Evolutionary conservation across 2,797 vertebrate species (phyloP).

Genomic region (Pelochelys cantorii): DNA sequence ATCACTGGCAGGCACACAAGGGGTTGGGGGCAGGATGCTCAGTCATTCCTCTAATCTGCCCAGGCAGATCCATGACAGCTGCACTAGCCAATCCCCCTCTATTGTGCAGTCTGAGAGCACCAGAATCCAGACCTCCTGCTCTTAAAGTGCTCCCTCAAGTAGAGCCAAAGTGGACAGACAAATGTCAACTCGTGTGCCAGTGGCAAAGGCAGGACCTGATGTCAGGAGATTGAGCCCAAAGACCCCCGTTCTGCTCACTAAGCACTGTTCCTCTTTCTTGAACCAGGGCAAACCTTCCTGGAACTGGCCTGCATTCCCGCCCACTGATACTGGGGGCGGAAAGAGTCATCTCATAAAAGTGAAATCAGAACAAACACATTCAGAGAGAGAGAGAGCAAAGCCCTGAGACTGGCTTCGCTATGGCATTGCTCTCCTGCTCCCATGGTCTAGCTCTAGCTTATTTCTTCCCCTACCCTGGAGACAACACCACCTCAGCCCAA

Average conservation of each 20-base stretch:
- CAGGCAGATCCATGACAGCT: neutral
- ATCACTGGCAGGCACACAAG: neutral
- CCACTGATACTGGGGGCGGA: neutral
- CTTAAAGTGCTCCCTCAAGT: neutral
- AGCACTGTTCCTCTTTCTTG: neutral
- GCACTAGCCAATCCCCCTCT: neutral
- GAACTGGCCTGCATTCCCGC: neutral
- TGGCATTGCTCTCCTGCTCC: conserved; percentile 28
- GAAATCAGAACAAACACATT: neutral
- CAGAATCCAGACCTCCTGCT: neutral
- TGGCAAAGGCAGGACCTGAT: neutral
- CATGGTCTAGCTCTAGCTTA: conserved; percentile 62
- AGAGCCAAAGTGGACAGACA: neutral
- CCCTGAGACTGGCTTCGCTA: conserved; percentile 2
- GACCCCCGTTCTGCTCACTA: accelerated
- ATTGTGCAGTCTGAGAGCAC: neutral
- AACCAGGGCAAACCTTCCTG: neutral
- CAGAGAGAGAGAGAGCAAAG: neutral
- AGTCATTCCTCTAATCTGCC: neutral
- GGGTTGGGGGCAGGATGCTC: neutral
- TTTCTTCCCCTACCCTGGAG: conserved; percentile 55
- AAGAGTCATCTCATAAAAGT: neutral
- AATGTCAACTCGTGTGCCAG: neutral
- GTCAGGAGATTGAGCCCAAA: neutral
- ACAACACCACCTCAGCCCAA: conserved; percentile 46